A percentile compares a stretch with the other conserved stretches of the same genome.
phyloP scores from a whole-genome alignment of 2,113 vertebrate genomes.

The Coryphaenoides rupestris region DNA sequence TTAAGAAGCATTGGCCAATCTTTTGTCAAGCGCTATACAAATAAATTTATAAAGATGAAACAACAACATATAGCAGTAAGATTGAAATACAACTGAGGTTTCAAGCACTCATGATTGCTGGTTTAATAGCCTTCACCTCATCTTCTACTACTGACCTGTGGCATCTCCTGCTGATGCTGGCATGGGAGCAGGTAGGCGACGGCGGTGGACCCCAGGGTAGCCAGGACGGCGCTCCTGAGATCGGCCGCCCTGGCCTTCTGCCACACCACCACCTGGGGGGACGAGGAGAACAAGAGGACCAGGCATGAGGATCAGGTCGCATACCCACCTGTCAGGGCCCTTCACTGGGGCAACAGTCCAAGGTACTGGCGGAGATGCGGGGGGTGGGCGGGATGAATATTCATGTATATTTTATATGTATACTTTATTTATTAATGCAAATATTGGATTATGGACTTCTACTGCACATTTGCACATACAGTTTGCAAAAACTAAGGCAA shows the following conservation, averaged over 20 bases:
- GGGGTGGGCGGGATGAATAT: not conserved
- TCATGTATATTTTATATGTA: too few species aligned
- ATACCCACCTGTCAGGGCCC: slow-evolving; percentile 47
- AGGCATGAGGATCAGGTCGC: slow-evolving; percentile 29
- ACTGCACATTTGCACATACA: too few species aligned
- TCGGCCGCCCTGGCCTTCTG: slow-evolving; percentile 88
- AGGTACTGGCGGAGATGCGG: not conserved
- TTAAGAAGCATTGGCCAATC: too few species aligned
- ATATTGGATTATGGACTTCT: too few species aligned
- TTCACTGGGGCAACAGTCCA: slow-evolving; percentile 4
- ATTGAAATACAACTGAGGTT: too few species aligned
- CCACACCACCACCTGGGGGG: slow-evolving; percentile 88
- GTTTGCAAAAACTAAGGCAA: too few species aligned
- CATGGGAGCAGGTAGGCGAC: slow-evolving; percentile 83
- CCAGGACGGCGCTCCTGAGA: slow-evolving; percentile 86
- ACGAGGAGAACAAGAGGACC: slow-evolving; percentile 70
- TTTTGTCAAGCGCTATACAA: too few species aligned
- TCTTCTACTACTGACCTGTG: slow-evolving; percentile 76
- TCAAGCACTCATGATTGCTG: too few species aligned
- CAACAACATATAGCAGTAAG: too few species aligned
- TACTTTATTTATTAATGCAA: too few species aligned
- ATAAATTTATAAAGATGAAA: too few species aligned
- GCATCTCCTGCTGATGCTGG: slow-evolving; percentile 80
- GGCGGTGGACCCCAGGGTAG: slow-evolving; percentile 81
- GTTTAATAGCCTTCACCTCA: too few species aligned